Percentiles rank a stretch among this genome's conserved stretches.
phyloP scores from a whole-genome alignment of 1,140 invertebrate species.

The Patella vulgata region DNA sequence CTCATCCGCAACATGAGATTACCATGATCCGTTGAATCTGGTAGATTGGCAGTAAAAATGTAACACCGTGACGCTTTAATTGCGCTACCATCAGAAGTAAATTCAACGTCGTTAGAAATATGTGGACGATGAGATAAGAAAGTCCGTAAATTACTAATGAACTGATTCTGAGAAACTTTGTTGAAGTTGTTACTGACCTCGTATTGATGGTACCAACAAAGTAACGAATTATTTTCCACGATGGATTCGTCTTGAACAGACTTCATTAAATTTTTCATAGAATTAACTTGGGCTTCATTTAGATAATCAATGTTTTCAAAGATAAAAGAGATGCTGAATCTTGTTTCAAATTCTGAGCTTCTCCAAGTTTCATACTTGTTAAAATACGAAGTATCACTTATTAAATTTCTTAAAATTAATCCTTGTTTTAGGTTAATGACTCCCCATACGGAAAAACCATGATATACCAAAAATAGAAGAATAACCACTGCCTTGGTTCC shows the following conservation, averaged over 20 bases:
- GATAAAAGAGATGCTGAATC: slow-evolving; percentile 12
- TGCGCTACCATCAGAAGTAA: slow-evolving; percentile 78
- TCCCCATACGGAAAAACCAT: slow-evolving; percentile 88
- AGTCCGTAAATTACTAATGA: slow-evolving; percentile 80
- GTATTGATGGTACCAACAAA: slow-evolving; percentile 30
- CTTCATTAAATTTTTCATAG: background rate
- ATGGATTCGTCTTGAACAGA: background rate
- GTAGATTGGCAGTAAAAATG: slow-evolving; percentile 34
- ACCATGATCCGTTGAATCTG: slow-evolving; percentile 38
- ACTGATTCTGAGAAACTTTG: slow-evolving; percentile 70
- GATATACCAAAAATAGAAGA: slow-evolving; percentile 81
- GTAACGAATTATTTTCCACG: slow-evolving; percentile 13
- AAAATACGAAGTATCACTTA: slow-evolving; percentile 59
- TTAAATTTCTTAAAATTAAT: slow-evolving; percentile 74
- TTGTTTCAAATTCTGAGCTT: too few relatives aligned
- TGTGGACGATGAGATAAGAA: slow-evolving; percentile 67
- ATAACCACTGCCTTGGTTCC: slow-evolving; percentile 74
- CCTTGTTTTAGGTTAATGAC: slow-evolving; percentile 86
- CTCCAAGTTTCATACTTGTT: slow-evolving; percentile 13
- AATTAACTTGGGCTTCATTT: background rate
- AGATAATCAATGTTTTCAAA: slow-evolving; percentile 16
- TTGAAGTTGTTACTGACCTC: background rate
- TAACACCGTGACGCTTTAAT: slow-evolving; percentile 75
- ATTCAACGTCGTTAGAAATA: slow-evolving; percentile 83
- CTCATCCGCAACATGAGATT: slow-evolving; percentile 49